Percentiles rank a stretch among this genome's conserved stretches.
Evolutionary conservation across 2,888 invertebrate genomes (phyloP).

Genomic region (Campoplex capitator): DNA sequence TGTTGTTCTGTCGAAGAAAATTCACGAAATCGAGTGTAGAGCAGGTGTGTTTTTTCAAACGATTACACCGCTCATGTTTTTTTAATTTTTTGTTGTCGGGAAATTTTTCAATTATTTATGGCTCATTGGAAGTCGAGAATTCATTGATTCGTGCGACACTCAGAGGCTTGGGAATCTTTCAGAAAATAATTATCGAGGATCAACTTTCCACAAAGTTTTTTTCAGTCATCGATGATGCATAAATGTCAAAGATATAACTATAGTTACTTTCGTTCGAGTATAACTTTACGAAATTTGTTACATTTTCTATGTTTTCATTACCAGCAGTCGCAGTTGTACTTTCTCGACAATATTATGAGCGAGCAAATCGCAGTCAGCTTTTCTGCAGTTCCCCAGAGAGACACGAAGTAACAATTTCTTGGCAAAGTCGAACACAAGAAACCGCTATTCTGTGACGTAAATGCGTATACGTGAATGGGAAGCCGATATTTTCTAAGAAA

Average conservation of each 20-base stretch:
- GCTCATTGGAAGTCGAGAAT: neutral
- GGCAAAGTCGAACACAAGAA: constrained; percentile 17
- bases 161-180: neutral
- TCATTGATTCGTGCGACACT: neutral
- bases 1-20: neutral
- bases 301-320: neutral
- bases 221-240: neutral
- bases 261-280: too few relatives aligned
- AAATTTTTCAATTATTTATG: constrained; percentile 4
- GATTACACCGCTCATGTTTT: constrained; percentile 49
- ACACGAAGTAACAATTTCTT: neutral
- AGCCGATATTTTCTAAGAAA: constrained; percentile 26
- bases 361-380: constrained; percentile 1
- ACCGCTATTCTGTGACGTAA: constrained; percentile 14
- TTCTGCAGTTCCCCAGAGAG: neutral
- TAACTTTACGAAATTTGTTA: too few relatives aligned
- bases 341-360: neutral
- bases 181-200: neutral
- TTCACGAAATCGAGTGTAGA: constrained; percentile 7
- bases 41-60: constrained; percentile 59
- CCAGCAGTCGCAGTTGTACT: too few relatives aligned
- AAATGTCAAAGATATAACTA: too few relatives aligned
- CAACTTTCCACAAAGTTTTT: neutral
- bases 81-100: neutral
- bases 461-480: constrained; percentile 2